A percentile compares a stretch with the other conserved stretches of the same genome.
Evolutionary conservation across 2,113 vertebrate genomes (phyloP).

Genomic region (Phalacrocorax carbo): DNA sequence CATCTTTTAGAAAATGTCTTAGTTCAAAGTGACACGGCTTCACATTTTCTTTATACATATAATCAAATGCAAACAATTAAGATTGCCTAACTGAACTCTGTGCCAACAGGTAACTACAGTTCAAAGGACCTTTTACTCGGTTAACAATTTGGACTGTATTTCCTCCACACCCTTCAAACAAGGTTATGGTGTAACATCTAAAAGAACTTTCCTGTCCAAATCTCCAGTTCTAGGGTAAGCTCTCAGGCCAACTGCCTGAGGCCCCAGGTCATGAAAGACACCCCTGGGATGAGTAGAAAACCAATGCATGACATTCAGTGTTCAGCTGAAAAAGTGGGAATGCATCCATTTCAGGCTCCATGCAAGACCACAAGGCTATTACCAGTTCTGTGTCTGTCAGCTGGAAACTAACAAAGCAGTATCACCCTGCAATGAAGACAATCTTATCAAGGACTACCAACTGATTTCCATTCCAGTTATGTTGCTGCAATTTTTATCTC

Average conservation of each 20-base stretch:
- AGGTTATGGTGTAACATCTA: constrained; percentile 20
- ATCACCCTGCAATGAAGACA: constrained; percentile 4
- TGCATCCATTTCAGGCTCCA: neutral
- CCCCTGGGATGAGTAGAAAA: neutral
- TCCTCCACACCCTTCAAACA: constrained; percentile 54
- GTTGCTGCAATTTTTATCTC: constrained; percentile 14
- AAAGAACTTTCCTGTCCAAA: constrained; percentile 37
- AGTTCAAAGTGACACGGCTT: constrained; percentile 27
- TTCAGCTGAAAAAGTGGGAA: neutral
- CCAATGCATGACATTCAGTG: neutral
- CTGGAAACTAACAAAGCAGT: neutral
- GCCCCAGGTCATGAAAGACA: neutral
- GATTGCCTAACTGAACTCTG: constrained; percentile 50
- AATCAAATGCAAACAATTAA: constrained; percentile 63
- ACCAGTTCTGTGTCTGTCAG: neutral
- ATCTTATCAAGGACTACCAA: neutral
- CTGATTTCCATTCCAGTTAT: neutral
- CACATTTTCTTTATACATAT: constrained; percentile 42
- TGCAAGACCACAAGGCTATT: neutral
- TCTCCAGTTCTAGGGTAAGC: neutral
- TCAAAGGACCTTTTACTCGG: constrained; percentile 55
- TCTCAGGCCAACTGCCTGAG: neutral
- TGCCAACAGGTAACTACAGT: constrained; percentile 55
- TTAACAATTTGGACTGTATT: constrained; percentile 33
- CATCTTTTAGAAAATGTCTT: neutral